These are phyloP conservation scores for Pelobates cultripes DNA, from an alignment of 2,797 vertebrate species.

Conservation along the genomic window DNA sequence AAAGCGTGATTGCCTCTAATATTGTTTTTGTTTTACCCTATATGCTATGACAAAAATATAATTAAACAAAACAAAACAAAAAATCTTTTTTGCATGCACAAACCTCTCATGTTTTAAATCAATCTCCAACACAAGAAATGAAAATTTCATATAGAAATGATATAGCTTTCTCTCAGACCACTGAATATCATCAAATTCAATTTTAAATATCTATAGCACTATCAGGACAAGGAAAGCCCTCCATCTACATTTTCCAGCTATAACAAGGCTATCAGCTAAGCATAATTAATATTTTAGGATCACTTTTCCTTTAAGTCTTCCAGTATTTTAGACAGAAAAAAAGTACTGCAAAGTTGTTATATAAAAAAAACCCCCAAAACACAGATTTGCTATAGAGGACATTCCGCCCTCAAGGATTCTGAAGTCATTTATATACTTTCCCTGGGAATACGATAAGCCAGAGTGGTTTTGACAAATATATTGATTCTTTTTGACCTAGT, in stretches of 20 bases:
- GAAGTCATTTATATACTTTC: slow-evolving; percentile 16
- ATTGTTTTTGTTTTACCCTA: too few relatives aligned
- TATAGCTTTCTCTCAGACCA: neutral
- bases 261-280: too few relatives aligned
- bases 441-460: slow-evolving; percentile 59
- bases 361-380: too few relatives aligned
- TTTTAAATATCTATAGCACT: neutral
- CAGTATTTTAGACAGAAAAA: too few relatives aligned
- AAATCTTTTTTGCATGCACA: too few relatives aligned
- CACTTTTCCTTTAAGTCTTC: too few relatives aligned
- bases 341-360: too few relatives aligned
- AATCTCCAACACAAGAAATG: neutral
- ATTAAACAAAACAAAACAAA: too few relatives aligned
- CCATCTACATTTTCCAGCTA: neutral
- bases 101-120: neutral
- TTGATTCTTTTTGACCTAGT: slow-evolving; percentile 58
- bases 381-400: slow-evolving; percentile 18
- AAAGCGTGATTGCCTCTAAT: too few relatives aligned
- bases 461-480: slow-evolving; percentile 67
- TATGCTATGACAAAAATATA: too few relatives aligned
- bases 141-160: neutral
- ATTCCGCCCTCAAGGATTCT: slow-evolving; percentile 8
- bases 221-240: neutral
- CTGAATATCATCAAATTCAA: neutral
- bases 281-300: too few relatives aligned